These are phyloP conservation scores for Meteorus cinctellus DNA, from an alignment of 2,888 invertebrate genomes.

Conservation along the genomic window DNA sequence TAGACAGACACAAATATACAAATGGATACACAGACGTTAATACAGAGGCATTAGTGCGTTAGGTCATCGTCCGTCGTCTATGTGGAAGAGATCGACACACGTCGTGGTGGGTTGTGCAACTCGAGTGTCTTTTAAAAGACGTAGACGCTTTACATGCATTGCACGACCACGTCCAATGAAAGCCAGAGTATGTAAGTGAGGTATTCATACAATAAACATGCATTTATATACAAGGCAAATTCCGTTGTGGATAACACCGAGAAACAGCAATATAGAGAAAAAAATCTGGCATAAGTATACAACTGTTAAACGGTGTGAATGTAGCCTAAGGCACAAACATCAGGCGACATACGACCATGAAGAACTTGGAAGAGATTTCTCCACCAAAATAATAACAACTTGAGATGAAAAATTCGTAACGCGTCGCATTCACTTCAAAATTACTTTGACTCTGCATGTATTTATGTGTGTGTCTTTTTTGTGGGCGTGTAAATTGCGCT, in stretches of 20 bases:
- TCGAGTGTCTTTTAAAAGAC: constrained; percentile 8
- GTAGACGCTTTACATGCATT: constrained; percentile 12
- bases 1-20: background rate
- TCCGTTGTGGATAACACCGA: background rate
- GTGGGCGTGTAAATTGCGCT: constrained; percentile 7
- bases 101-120: constrained; percentile 12
- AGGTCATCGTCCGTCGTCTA: constrained; percentile 20
- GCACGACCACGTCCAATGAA: constrained; percentile 11
- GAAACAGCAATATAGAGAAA: background rate
- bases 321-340: background rate
- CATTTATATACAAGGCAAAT: background rate
- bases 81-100: constrained; percentile 15
- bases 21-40: background rate
- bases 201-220: background rate
- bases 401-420: background rate
- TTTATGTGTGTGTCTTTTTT: background rate
- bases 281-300: background rate
- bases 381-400: constrained; percentile 10
- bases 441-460: background rate
- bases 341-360: constrained; percentile 8
- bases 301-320: constrained; percentile 8
- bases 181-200: constrained; percentile 15
- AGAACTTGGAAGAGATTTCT: constrained; percentile 3
- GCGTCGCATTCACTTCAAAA: constrained; percentile 1
- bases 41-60: constrained; percentile 3